Evolutionary conservation across 2,113 vertebrate species (phyloP).

Genomic region (Anoplopoma fimbria): DNA sequence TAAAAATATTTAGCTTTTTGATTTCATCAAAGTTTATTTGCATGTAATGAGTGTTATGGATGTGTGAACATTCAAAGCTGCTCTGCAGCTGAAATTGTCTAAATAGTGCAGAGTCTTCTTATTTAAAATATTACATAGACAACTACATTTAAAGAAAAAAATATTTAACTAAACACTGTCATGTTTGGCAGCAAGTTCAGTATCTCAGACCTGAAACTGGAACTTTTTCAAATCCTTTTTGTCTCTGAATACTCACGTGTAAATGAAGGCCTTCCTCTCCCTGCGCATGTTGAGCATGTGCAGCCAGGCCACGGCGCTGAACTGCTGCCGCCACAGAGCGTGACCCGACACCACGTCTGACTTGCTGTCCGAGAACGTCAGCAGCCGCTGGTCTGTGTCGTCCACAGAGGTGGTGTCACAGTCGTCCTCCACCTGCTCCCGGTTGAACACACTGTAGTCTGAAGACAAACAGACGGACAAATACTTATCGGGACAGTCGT

Average conservation of each 20-base stretch:
- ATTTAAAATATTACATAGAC: too few relatives aligned
- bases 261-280: constrained; percentile 89
- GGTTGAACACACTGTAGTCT: constrained; percentile 95
- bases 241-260: constrained; percentile 72
- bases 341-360: constrained; percentile 76
- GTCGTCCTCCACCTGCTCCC: constrained; percentile 88
- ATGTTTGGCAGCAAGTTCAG: background rate
- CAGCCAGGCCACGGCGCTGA: constrained; percentile 88
- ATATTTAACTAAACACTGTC: too few relatives aligned
- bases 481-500: background rate
- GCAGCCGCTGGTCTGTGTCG: constrained; percentile 91
- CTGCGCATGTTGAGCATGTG: constrained; percentile 91
- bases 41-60: background rate
- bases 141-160: too few relatives aligned
- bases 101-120: too few relatives aligned
- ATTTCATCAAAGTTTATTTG: background rate
- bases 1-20: too few relatives aligned
- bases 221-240: background rate
- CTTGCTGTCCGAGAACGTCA: constrained; percentile 87
- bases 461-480: background rate
- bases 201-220: background rate
- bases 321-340: constrained; percentile 94
- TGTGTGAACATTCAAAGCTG: too few relatives aligned
- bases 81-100: too few relatives aligned
- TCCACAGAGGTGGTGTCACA: constrained; percentile 83